These are phyloP conservation scores for Nemotelus nigrinus DNA, from an alignment of 2,888 invertebrate genomes.

Conservation along the genomic window DNA sequence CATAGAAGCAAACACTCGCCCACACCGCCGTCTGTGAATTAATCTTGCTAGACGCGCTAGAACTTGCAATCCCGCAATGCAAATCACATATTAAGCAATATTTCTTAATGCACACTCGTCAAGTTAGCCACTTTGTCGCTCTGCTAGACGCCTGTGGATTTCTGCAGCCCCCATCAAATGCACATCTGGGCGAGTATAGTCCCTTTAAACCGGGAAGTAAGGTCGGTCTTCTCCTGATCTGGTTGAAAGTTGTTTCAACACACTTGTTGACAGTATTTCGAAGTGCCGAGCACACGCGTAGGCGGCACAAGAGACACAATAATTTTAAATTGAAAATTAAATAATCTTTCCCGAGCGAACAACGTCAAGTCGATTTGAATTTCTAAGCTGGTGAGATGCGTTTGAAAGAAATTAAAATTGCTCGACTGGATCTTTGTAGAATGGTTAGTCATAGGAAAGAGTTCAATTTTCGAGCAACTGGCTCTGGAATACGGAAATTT, in stretches of 20 bases:
- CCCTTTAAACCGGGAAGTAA: conserved; percentile 4
- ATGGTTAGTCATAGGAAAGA: conserved; percentile 19
- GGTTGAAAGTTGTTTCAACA: not conserved
- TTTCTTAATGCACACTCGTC: conserved; percentile 15
- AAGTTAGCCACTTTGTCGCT: not conserved
- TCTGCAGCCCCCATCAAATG: not conserved
- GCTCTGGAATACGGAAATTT: too few species aligned
- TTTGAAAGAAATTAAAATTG: not conserved
- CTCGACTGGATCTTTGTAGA: not conserved
- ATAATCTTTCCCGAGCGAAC: not conserved
- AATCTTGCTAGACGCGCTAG: conserved; percentile 9
- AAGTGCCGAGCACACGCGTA: not conserved
- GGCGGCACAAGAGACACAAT: conserved; percentile 1
- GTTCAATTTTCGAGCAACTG: not conserved
- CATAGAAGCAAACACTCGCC: conserved; percentile 20
- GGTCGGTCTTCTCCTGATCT: not conserved
- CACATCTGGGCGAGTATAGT: not conserved
- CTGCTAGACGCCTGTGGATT: not conserved
- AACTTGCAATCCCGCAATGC: conserved; percentile 6
- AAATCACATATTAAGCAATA: not conserved
- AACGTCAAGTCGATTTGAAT: conserved; percentile 1
- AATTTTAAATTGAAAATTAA: conserved; percentile 30
- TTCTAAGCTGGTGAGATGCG: not conserved
- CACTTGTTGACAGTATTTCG: not conserved
- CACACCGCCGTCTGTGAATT: conserved; percentile 6